phyloP scores from a whole-genome alignment of 2,797 vertebrate genomes.

The Gadopsis bispinosus region DNA sequence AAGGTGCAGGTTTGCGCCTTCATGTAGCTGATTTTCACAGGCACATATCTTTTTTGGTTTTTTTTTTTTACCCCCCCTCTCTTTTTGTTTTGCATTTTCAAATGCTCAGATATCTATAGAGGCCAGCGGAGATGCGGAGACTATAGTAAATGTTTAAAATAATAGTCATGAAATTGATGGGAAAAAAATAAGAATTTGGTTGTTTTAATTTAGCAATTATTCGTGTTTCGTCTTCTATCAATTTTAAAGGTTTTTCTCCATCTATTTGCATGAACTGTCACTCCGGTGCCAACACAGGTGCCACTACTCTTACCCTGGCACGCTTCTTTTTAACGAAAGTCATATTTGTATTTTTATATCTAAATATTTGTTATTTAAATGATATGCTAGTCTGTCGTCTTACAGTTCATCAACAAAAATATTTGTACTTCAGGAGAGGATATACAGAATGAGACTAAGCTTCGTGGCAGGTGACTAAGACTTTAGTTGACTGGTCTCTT shows the following conservation, averaged over 20 bases:
- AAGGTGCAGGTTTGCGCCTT: conserved; percentile 72
- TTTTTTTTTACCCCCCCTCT: conserved; percentile 18
- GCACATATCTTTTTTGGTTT: conserved; percentile 73
- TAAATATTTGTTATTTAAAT: conserved; percentile 98
- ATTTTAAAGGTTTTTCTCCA: conserved; percentile 85
- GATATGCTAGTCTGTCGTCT: conserved; percentile 91
- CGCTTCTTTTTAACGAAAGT: conserved; percentile 94
- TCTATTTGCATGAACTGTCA: conserved; percentile 97
- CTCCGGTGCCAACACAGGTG: conserved; percentile 89
- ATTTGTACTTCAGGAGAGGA: conserved; percentile 87
- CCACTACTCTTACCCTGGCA: conserved; percentile 89
- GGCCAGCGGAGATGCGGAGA: conserved; percentile 77
- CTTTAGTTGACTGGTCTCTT: conserved; percentile 79
- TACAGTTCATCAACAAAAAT: conserved; percentile 89
- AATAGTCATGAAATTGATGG: conserved; percentile 73
- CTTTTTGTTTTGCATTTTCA: conserved; percentile 60
- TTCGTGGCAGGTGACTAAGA: conserved; percentile 65
- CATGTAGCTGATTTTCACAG: conserved; percentile 76
- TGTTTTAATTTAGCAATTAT: conserved; percentile 66
- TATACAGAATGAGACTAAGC: conserved; percentile 79
- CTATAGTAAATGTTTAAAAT: conserved; percentile 70
- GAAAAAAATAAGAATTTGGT: conserved; percentile 68
- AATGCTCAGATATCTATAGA: conserved; percentile 70
- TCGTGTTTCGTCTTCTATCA: conserved; percentile 84
- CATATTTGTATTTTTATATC: conserved; percentile 99